A percentile compares a stretch with the other conserved stretches of the same genome.
Conservation (phyloP, 2,797 vertebrate genomes). For the Myoxocephalus aenaeus region DNA sequence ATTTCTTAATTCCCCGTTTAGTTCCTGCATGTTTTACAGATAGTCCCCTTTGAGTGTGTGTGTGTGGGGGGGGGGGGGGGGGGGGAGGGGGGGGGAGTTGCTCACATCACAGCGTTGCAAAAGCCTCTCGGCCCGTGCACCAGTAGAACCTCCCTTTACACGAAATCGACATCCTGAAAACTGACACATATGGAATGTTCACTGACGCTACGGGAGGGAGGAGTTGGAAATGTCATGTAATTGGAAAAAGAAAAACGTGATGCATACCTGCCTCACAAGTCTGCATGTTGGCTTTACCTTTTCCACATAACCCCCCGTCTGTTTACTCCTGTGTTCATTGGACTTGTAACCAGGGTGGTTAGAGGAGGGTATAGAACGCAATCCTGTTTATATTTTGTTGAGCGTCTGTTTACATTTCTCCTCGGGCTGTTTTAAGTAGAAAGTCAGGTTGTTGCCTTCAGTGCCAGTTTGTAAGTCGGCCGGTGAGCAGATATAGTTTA, state of each 20-base stretch:
- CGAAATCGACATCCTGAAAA: conserved; percentile 52
- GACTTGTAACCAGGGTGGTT: conserved; percentile 12
- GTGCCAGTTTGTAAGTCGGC: conserved; percentile 11
- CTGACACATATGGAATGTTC: conserved; percentile 53
- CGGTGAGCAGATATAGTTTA: neutral
- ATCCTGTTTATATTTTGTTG: conserved; percentile 75
- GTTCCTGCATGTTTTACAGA: neutral
- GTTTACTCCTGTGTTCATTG: conserved; percentile 48
- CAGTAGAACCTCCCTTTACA: conserved; percentile 33
- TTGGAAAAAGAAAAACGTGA: conserved; percentile 74
- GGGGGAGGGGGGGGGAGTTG: conserved; percentile 25
- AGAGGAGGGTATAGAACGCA: conserved; percentile 41
- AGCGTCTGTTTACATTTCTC: conserved; percentile 72
- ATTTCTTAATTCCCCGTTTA: conserved; percentile 26
- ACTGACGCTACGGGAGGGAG: conserved; percentile 45
- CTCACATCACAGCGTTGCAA: conserved; percentile 38
- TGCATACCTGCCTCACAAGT: conserved; percentile 72
- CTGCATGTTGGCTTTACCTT: conserved; percentile 59
- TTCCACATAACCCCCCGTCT: conserved; percentile 42
- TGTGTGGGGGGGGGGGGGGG: conserved; percentile 17
- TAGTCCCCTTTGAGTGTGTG: conserved; percentile 55
- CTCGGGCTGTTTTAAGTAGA: conserved; percentile 58
- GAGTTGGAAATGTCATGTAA: conserved; percentile 71
- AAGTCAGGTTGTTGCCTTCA: conserved; percentile 43
- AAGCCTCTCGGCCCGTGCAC: conserved; percentile 11